phyloP scores from a whole-genome alignment of 2,113 vertebrate species.

The Bambusicola thoracicus region DNA sequence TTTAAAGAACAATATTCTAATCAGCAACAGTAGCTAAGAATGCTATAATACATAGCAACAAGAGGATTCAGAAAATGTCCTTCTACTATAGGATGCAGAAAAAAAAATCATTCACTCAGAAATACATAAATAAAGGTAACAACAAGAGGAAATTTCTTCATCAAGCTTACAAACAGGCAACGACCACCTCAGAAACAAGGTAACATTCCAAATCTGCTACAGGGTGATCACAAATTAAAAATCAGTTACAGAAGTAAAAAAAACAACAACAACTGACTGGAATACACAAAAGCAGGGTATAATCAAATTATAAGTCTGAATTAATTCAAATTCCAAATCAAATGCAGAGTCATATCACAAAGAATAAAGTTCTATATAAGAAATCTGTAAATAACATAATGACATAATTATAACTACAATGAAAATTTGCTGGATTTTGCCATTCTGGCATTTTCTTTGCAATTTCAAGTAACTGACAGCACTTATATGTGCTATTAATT shows the following conservation, averaged over 20 bases:
- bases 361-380: neutral
- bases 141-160: neutral
- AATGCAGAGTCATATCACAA: neutral
- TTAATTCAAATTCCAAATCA: neutral
- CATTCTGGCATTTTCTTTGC: neutral
- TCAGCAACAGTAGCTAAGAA: neutral
- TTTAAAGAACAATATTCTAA: neutral
- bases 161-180: neutral
- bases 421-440: neutral
- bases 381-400: neutral
- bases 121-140: neutral
- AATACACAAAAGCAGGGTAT: neutral
- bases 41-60: neutral
- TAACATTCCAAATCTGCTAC: neutral
- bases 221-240: neutral
- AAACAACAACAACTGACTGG: neutral
- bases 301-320: neutral
- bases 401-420: neutral
- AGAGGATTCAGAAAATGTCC: neutral
- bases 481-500: neutral
- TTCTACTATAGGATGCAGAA: neutral
- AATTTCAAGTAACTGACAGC: neutral
- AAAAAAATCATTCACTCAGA: neutral
- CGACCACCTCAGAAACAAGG: neutral
- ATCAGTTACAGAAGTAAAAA: neutral